Evolutionary conservation across 2,888 invertebrate species (phyloP), one percentile per base, ranked within the genome.

Genomic region (Tiliacea aurago): DNA sequence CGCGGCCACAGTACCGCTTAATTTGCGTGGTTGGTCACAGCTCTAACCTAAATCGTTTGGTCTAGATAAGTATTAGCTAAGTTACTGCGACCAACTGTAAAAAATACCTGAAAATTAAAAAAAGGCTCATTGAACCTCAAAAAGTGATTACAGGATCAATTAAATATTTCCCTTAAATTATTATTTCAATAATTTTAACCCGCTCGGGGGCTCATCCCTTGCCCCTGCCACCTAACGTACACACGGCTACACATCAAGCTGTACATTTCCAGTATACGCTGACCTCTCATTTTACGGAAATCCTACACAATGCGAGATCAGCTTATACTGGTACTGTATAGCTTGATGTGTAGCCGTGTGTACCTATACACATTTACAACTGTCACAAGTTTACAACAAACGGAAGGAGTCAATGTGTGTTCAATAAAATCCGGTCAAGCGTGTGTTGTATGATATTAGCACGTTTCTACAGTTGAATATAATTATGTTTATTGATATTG

Each of bases 341-440:
- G n/a, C n/a, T n/a, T n/a, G n/a, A n/a, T n/a, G n/a, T n/a, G n/a
- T n/a, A n/a, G n/a, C n/a, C n/a, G n/a, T n/a, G n/a, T n/a, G n/a
- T n/a, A n/a, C n/a, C n/a, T n/a, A n/a, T n/a, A n/a, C n/a, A n/a
- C n/a, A n/a, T n/a, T n/a, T n/a, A n/a, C n/a, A n/a, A n/a, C 87
- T 86, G 90, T 89, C 88, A 78, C 79, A 80, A 82, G 76, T 76
- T 28, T 81, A 79, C 76, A 76, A 80, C 70, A 74, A 80, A 81
- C 89, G 88, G 89, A 90, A 90, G 89, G 83, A 88, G 87, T 78
- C 70, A 64, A 80, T 84, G 72, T 71, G 77, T 67, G 80, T 75
- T 80, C 64, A 70, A 84, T 75, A 72, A 73, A 84, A 83, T 69
- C 77, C 78, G 86, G 83, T 86, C 83, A 83, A 74, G 77, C 61